Percentiles rank a stretch among this genome's conserved stretches.
These are phyloP conservation scores for Achatina immaculata DNA, from an alignment of 1,140 invertebrate genomes.

Conservation along the genomic window DNA sequence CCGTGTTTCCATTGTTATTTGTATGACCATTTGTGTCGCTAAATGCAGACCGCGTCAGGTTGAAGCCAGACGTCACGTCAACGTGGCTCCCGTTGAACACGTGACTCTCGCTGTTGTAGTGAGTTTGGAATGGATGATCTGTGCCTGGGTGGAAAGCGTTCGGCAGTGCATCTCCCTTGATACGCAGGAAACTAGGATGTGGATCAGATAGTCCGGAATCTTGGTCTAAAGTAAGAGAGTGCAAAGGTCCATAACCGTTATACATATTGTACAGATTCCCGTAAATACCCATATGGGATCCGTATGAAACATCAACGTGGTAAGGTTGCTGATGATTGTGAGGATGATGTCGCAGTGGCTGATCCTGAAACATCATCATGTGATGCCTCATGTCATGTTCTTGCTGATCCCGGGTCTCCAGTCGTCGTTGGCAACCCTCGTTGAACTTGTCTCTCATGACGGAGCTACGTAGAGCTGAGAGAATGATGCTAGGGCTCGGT, in stretches of 20 bases:
- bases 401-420: neutral
- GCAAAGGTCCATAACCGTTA: neutral
- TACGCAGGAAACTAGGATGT: neutral
- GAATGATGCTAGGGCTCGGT: neutral
- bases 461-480: neutral
- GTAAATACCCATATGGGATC: slow-evolving; percentile 8
- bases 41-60: neutral
- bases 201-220: neutral
- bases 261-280: neutral
- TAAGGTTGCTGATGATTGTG: neutral
- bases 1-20: neutral
- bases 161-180: neutral
- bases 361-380: neutral
- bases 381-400: slow-evolving; percentile 5
- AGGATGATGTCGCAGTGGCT: slow-evolving; percentile 1
- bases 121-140: neutral
- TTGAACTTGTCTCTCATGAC: neutral
- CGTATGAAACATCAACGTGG: neutral
- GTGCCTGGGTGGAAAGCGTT: neutral
- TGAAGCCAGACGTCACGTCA: neutral
- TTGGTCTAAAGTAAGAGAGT: neutral
- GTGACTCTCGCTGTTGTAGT: neutral
- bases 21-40: neutral
- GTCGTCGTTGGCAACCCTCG: neutral
- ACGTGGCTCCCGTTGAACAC: neutral